Evolutionary conservation across 2,888 invertebrate genomes (phyloP).

Genomic region (Agrochola lychnidis): DNA sequence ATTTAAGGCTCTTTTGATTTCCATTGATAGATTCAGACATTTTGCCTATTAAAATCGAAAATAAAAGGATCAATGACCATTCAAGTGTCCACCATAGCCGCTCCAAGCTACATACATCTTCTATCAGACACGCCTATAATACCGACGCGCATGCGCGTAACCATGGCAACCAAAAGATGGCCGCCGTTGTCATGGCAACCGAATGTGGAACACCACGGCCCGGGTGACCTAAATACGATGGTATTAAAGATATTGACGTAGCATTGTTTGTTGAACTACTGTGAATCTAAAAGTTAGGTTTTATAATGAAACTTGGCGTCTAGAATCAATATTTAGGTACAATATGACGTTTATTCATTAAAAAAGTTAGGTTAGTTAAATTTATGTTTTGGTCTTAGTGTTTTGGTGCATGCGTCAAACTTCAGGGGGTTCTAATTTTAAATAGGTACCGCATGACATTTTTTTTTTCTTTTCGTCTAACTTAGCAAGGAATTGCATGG

Average conservation of each 20-base stretch:
- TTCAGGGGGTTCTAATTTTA: not conserved
- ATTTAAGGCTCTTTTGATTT: not conserved
- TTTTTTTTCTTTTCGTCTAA: not conserved
- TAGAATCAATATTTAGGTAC: not conserved
- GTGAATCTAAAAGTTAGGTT: slow-evolving; percentile 6
- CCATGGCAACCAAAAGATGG: slow-evolving; percentile 80
- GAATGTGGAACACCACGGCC: slow-evolving; percentile 65
- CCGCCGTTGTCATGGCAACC: slow-evolving; percentile 78
- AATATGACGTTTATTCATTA: not conserved
- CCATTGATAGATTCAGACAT: not conserved
- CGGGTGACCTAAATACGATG: slow-evolving; percentile 61
- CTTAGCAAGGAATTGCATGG: not conserved
- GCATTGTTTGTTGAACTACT: slow-evolving; percentile 20
- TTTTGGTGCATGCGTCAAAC: slow-evolving; percentile 14
- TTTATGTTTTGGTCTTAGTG: not conserved
- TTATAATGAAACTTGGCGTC: not conserved
- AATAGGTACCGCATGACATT: not conserved
- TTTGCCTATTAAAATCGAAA: slow-evolving; percentile 5
- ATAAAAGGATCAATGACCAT: slow-evolving; percentile 35
- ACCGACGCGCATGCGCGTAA: slow-evolving; percentile 77
- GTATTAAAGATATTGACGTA: slow-evolving; percentile 48
- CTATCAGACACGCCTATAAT: slow-evolving; percentile 65
- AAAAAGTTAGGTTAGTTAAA: not conserved
- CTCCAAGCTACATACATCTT: slow-evolving; percentile 34
- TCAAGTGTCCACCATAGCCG: slow-evolving; percentile 24